Base-by-base conservation (phyloP, 2,113 vertebrate species). In the Phoxinus phoxinus region DNA sequence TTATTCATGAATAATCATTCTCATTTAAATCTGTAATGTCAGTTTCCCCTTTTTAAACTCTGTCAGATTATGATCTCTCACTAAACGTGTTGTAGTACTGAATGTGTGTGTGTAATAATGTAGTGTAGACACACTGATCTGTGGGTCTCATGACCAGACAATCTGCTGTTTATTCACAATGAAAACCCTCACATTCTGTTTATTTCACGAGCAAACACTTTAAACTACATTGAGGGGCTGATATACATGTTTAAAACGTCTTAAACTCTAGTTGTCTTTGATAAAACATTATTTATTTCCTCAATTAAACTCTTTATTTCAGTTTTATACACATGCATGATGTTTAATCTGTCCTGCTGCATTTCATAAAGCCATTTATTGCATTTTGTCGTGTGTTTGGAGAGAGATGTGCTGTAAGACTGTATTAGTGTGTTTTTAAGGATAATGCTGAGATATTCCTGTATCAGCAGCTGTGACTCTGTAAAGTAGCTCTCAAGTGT, bases 81-180 rank as follows among this genome's bases (percentile, higher is more conserved):
- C 15, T 23, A 21, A 65, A 32, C 27, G 79, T 2, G 61, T 65
- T 65, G 37, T 63, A 11, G 37, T 41, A 0, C 17, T 41, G 32
- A 59, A 41, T 44, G 11, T 79, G 23, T 73, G 41, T 41, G 76
- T 25, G 74, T 8, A 15, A 12, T 21, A 11, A 32, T 21, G 30
- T 61, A n/a, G 30, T 80, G 77, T 80, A 80, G 30, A 80, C 58
- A 78, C 58, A 11, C 71, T 46, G 21, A 61, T 79, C 12, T 61
- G 23, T 23, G 15, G 17, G 67, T 21, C 67, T 37, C 65, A 41
- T 41, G 69, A n/a, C 35, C 69, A 25, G 0, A 71, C 48, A 19
- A 23, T 56, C 6, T 56, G 19, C 53, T 56, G 53, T 56, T 56
- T 23, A 56, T 56, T 23, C 53, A 56, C 53, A 56, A 56, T 56